phyloP scores from a whole-genome alignment of 2,113 vertebrate genomes.

The Melanocharis versteri region DNA sequence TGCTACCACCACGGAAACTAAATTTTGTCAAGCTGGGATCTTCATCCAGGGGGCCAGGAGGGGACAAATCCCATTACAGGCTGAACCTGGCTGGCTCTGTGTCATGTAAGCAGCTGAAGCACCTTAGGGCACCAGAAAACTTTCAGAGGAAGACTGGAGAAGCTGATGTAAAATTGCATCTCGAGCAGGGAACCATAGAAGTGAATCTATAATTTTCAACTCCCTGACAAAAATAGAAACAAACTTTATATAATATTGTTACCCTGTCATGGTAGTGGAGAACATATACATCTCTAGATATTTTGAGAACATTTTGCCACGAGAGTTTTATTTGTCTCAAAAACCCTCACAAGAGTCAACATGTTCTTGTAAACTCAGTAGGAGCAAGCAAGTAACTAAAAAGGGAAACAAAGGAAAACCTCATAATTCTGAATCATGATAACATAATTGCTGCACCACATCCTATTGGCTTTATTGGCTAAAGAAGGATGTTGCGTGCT shows the following conservation, averaged over 20 bases:
- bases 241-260: neutral
- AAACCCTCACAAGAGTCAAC: neutral
- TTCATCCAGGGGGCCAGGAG: neutral
- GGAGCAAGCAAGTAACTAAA: neutral
- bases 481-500: neutral
- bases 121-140: neutral
- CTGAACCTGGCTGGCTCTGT: neutral
- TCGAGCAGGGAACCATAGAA: neutral
- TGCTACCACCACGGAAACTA: neutral
- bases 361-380: neutral
- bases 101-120: neutral
- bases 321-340: neutral
- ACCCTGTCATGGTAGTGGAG: neutral
- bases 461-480: neutral
- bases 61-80: fast-evolving
- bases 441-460: neutral
- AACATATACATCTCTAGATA: neutral
- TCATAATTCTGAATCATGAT: neutral
- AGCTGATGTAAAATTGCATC: neutral
- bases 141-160: neutral
- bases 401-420: neutral
- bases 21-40: neutral
- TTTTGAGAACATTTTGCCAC: neutral
- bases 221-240: neutral
- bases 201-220: neutral